Base-by-base conservation (phyloP, 2,113 vertebrate genomes). In the Polypterus senegalus region DNA sequence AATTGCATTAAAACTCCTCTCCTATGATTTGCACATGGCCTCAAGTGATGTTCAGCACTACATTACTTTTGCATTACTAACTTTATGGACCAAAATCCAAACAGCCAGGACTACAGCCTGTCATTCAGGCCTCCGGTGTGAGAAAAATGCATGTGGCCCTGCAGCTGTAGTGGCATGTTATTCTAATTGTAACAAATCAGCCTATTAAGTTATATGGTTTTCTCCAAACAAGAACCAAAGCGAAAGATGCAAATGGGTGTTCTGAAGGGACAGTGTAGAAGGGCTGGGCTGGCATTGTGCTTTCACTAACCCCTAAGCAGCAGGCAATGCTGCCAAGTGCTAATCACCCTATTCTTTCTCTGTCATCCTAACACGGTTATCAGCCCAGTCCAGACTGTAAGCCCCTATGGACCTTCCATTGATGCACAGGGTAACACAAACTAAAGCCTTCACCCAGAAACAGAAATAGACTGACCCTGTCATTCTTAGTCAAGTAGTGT, bases 321-420 rank as follows among this genome's bases (percentile, higher is more conserved):
- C 60, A 69, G 65, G 57, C 64, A 68, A 52, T 27, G 54, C 47
- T 61, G 74, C 53, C 61, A 59, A 65, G 73, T 66, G 46, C 62
- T 75, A 70, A 78, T 75, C 70, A 61, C 4, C 56, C 70, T 66
- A 70, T 73, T 43, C 75, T 70, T 3, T 74, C 67, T 67, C 75
- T 67, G 57, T 70, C 72, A 71, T 63, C 76, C 67, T 5, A 69
- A 70, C 67, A 59, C 64, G 1, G 63, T 81, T 82, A 82, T 79
- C 78, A 75, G 71, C 60, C 55, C 53, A 67, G 65, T 46, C 68
- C 78, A 80, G 76, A 66, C 75, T 71, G 55, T 68, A 69, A 73
- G 69, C 73, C 72, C 67, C 54, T 61, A 68, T 70, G 11, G 69
- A 70, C 62, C 71, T 65, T 65, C 67, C 67, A 70, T 74, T 78